Percentiles rank a stretch among this genome's conserved stretches.
These are phyloP conservation scores for Acrobeloides nanus DNA, from an alignment of 2,888 invertebrate genomes.

Conservation along the genomic window DNA sequence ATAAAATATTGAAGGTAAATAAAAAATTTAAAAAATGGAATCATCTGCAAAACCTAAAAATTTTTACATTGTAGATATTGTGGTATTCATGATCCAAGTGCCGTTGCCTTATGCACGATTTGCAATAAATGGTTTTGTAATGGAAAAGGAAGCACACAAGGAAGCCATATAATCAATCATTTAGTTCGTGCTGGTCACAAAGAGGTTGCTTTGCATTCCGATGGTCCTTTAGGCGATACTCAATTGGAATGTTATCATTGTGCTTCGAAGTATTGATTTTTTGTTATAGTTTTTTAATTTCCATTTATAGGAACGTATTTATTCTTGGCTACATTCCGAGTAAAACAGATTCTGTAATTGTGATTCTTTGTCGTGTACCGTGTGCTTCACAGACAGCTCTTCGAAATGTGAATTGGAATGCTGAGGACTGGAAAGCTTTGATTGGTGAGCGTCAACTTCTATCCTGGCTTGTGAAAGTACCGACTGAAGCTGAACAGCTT, in stretches of 20 bases:
- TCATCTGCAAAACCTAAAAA: neutral
- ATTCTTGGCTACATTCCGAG: slow-evolving; percentile 97
- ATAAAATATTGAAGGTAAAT: too few relatives aligned
- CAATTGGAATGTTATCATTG: slow-evolving; percentile 97
- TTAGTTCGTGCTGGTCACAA: slow-evolving; percentile 97
- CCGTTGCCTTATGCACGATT: slow-evolving; percentile 94
- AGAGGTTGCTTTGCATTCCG: slow-evolving; percentile 91
- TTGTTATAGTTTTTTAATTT: neutral
- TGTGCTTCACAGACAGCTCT: slow-evolving; percentile 93
- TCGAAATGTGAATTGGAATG: slow-evolving; percentile 92
- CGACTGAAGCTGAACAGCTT: slow-evolving; percentile 88
- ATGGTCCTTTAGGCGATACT: slow-evolving; percentile 94
- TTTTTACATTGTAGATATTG: slow-evolving; percentile 74
- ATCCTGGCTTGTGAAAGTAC: slow-evolving; percentile 94
- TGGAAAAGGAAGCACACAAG: slow-evolving; percentile 63
- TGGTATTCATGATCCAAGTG: slow-evolving; percentile 91
- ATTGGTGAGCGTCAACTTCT: slow-evolving; percentile 92
- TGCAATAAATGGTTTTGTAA: slow-evolving; percentile 99
- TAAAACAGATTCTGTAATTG: slow-evolving; percentile 60
- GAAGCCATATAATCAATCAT: slow-evolving; percentile 94
- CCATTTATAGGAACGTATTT: slow-evolving; percentile 70
- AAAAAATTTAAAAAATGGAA: slow-evolving; percentile 20
- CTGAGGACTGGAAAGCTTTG: slow-evolving; percentile 51
- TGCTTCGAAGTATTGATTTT: slow-evolving; percentile 66
- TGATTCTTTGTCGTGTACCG: slow-evolving; percentile 85